A percentile compares a stretch with the other conserved stretches of the same genome.
These are phyloP conservation scores for Pelusios castaneus DNA, from an alignment of 2,113 vertebrate genomes.

Conservation along the genomic window DNA sequence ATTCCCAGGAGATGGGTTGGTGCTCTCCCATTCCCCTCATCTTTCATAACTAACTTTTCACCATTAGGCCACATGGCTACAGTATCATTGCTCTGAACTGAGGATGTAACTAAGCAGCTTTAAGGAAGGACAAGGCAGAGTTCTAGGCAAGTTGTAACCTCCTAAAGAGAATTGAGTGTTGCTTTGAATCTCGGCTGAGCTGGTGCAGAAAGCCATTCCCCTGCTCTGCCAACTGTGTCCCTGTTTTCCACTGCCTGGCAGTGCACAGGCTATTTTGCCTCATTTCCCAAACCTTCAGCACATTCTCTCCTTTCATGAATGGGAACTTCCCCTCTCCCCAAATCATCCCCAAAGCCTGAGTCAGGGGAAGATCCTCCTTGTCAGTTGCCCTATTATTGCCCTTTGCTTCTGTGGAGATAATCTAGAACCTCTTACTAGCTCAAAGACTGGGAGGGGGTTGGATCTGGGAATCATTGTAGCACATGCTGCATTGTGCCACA, in stretches of 20 bases:
- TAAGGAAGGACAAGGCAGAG: constrained; percentile 23
- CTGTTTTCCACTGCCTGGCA: neutral
- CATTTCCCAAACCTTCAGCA: neutral
- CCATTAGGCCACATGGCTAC: neutral
- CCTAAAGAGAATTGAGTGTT: neutral
- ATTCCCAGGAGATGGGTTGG: neutral
- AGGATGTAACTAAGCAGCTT: neutral
- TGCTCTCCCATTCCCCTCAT: neutral
- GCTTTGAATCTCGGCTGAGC: neutral
- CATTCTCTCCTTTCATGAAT: neutral
- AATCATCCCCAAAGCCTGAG: neutral
- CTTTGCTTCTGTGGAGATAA: neutral
- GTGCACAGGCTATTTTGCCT: neutral
- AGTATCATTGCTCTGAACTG: neutral
- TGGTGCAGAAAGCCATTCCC: rapidly evolving
- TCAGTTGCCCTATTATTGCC: neutral
- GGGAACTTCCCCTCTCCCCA: constrained; percentile 17
- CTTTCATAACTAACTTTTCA: constrained; percentile 24
- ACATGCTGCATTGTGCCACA: neutral
- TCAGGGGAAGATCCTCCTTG: neutral
- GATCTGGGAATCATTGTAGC: neutral
- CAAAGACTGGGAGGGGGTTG: neutral
- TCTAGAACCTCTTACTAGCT: neutral
- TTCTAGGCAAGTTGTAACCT: constrained; percentile 13
- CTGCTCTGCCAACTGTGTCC: neutral